Percentiles rank a stretch among this genome's conserved stretches.
Evolutionary conservation across 2,113 vertebrate genomes (phyloP).

Genomic region (Planiliza haematocheilus): DNA sequence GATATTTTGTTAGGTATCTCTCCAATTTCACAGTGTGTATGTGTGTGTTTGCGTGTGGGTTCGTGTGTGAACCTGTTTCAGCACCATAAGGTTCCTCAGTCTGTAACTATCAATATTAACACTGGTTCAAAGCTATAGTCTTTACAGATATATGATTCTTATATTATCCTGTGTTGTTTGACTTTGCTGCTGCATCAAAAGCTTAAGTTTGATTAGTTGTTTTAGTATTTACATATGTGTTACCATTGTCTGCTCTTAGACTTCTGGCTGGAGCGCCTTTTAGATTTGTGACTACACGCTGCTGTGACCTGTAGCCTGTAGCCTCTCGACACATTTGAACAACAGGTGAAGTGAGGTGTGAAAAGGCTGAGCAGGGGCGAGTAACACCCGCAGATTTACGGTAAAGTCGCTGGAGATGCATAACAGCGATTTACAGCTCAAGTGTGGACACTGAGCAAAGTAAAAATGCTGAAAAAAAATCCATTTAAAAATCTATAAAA

Average conservation of each 20-base stretch:
- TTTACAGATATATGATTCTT: constrained; percentile 27
- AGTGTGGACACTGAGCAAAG: constrained; percentile 23
- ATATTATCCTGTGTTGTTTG: too few species aligned
- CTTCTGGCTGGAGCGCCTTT: constrained; percentile 12
- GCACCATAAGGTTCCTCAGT: constrained; percentile 22
- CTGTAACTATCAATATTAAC: constrained; percentile 41
- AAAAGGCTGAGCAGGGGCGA: not conserved
- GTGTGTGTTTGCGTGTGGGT: constrained; percentile 24
- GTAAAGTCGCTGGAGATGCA: constrained; percentile 8
- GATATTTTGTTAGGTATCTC: constrained; percentile 64
- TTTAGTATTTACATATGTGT: constrained; percentile 31
- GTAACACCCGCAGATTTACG: not conserved
- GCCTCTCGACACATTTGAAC: not conserved
- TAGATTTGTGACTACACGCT: constrained; percentile 7
- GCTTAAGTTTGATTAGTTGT: constrained; percentile 17
- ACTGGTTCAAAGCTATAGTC: constrained; percentile 35
- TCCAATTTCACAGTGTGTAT: constrained; percentile 50
- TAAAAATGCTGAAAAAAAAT: constrained; percentile 20
- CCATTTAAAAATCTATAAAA: constrained; percentile 38
- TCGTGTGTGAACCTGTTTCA: constrained; percentile 4
- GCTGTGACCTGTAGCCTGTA: not conserved
- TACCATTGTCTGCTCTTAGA: not conserved
- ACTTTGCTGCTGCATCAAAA: constrained; percentile 13
- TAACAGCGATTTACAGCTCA: constrained; percentile 15
- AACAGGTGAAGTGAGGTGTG: not conserved